Evolutionary conservation across 1,140 invertebrate species (phyloP).

Genomic region (Sinonovacula constricta): DNA sequence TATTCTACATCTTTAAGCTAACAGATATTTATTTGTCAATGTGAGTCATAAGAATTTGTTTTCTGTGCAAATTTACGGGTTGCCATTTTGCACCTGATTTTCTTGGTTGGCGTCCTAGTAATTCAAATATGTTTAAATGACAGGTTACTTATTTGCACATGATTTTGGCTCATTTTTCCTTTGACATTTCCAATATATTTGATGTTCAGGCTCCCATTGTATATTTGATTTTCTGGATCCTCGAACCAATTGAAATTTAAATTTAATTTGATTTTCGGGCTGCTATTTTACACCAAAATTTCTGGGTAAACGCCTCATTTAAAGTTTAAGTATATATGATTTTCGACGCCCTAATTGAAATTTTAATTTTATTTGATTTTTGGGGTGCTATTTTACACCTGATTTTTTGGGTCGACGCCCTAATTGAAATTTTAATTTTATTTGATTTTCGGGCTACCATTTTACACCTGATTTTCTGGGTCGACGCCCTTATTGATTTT

Average conservation of each 20-base stretch:
- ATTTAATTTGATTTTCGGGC: background rate
- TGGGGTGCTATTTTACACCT: no score
- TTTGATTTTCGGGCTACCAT: background rate
- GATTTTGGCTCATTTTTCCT: background rate
- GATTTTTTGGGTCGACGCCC: background rate
- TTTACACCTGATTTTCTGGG: background rate
- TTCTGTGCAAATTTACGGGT: no score
- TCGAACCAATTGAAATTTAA: background rate
- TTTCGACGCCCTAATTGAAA: background rate
- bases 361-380: no score
- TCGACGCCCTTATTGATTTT: background rate
- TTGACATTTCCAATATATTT: background rate
- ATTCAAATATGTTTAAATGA: background rate
- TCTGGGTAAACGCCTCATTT: no score
- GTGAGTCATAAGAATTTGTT: background rate
- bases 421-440: background rate
- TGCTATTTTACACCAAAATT: background rate
- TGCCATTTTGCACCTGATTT: no score
- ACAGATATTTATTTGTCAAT: background rate
- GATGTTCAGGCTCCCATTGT: no score
- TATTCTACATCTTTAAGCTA: background rate
- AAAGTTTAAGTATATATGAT: no score
- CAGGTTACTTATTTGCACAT: background rate
- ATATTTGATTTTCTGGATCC: background rate
- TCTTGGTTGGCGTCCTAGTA: no score